Evolutionary conservation across 2,113 vertebrate species (phyloP), one percentile per base, ranked within the genome.

Genomic region (Anguilla japonica): DNA sequence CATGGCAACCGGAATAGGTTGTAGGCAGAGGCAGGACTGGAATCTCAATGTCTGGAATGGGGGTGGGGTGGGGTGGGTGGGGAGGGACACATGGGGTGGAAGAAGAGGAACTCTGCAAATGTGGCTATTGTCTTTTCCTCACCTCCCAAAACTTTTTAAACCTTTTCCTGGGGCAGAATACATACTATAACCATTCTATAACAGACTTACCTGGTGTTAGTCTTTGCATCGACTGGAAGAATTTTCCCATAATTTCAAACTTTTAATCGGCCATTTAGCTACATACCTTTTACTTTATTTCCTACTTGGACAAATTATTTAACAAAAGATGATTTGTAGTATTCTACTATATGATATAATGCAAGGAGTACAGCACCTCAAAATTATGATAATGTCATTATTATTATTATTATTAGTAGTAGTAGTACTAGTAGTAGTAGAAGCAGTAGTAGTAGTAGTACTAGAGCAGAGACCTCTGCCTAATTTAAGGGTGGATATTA

Each of bases 1-100:
- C 94, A 96, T 94, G 93, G 95, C 93, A 95, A 96, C 95, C 79
- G 91, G 92, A 89, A 91, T 90, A 91, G 94, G 93, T 92, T 92
- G 94, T 89, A 93, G 93, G 93, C 94, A 92, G 93, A 91, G 90
- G 94, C 94, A 94, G 93, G 95, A 95, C 94, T 91, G 92, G 95
- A 95, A 96, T 96, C 94, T 95, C 92, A 96, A 95, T 95, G 93
- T 88, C 90, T 83, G n/a, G 89, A 81, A 81, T 43, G n/a, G 83
- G 83, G 88, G 91, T 89, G 81, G 79, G 88, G 91, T 89, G 81
- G 79, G 41, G 85, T 11, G 56, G 40, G 5, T 40, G 14, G 15
- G 18, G 16, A 18, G 11, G 34, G 34, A 93, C 91, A 92, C 34
- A 75, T 91, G 91, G 89, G 88, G 91, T 85, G 90, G 91, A 90